A percentile compares a stretch with the other conserved stretches of the same genome.
phyloP scores from a whole-genome alignment of 2,113 vertebrate genomes.

The Varanus komodoensis region DNA sequence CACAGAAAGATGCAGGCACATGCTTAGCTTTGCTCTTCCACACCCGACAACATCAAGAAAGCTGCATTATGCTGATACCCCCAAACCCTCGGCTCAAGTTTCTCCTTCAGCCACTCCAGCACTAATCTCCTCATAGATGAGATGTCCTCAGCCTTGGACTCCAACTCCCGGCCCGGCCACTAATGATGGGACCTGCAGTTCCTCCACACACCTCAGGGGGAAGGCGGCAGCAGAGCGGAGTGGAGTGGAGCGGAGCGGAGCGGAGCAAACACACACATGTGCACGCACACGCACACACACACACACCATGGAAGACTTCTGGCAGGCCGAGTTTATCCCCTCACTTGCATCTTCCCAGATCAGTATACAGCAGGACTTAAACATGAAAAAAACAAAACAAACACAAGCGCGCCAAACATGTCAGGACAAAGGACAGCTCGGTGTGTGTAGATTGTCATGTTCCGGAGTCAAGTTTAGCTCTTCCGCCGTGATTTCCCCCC shows the following conservation, averaged over 20 bases:
- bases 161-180: background rate
- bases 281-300: background rate
- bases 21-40: slow-evolving; percentile 42
- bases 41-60: slow-evolving; percentile 63
- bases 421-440: background rate
- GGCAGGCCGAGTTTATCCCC: no score
- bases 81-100: no score
- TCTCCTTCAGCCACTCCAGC: background rate
- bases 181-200: background rate
- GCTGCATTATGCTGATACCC: background rate
- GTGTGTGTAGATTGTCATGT: background rate
- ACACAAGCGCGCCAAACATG: background rate
- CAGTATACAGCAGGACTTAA: background rate
- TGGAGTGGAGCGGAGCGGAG: no score
- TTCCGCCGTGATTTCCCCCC: background rate
- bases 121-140: background rate
- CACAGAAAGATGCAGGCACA: background rate
- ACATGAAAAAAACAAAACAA: background rate
- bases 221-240: no score
- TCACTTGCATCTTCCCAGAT: background rate
- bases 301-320: background rate
- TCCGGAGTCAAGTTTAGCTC: background rate
- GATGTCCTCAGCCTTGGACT: background rate
- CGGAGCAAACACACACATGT: no score
- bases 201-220: background rate